Evolutionary conservation across 2,113 vertebrate species (phyloP).

Genomic region (Pycnonotus jocosus): DNA sequence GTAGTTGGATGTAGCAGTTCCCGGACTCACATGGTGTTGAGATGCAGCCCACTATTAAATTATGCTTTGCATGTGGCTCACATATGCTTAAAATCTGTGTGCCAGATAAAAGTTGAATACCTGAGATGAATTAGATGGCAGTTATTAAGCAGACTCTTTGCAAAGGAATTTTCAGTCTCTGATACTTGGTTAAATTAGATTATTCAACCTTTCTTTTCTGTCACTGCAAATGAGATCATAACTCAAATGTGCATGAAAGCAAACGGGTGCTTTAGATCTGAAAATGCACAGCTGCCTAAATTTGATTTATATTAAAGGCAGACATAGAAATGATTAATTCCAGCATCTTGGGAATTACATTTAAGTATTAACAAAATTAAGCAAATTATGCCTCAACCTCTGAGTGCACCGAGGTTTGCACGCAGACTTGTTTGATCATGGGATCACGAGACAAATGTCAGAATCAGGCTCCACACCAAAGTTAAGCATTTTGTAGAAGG

Average conservation of each 20-base stretch:
- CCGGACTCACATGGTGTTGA: neutral
- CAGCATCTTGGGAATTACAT: slow-evolving; percentile 15
- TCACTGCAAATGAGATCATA: slow-evolving; percentile 28
- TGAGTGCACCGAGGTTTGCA: neutral
- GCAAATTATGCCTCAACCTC: neutral
- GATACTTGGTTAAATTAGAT: neutral
- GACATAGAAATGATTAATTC: slow-evolving; percentile 12
- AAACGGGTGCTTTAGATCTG: slow-evolving; percentile 13
- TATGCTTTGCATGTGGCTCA: neutral
- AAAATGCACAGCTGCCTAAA: slow-evolving; percentile 25
- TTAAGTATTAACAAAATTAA: slow-evolving; percentile 44
- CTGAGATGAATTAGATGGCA: slow-evolving; percentile 3
- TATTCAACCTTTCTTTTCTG: slow-evolving; percentile 6
- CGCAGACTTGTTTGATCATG: neutral
- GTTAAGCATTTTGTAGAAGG: neutral
- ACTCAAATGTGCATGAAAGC: slow-evolving; percentile 17
- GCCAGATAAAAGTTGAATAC: neutral
- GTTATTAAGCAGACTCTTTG: neutral
- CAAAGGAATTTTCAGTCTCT: slow-evolving; percentile 17
- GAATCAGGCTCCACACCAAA: neutral
- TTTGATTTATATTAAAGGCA: slow-evolving; percentile 45
- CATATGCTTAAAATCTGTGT: neutral
- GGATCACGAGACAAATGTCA: neutral
- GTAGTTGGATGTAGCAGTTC: neutral
- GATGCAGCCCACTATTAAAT: neutral